Conservation (phyloP, 1,140 invertebrate genomes). For the Hermatobates lingyangjiaoensis region DNA sequence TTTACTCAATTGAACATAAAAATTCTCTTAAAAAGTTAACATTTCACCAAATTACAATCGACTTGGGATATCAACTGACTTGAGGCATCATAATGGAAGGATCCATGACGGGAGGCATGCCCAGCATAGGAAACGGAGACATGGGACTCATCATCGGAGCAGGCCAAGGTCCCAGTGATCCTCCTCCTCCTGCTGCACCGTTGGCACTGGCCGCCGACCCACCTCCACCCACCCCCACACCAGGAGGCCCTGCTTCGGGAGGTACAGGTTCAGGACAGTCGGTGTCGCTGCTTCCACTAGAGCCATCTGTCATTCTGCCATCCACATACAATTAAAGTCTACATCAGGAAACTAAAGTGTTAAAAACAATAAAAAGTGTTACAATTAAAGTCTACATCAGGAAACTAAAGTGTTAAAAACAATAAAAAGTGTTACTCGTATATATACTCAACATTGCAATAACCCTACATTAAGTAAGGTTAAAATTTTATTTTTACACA, state of each 20-base stretch:
- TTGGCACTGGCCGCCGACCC: not conserved
- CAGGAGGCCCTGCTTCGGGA: not conserved
- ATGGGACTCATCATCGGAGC: constrained; percentile 16
- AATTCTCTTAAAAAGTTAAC: too few relatives aligned
- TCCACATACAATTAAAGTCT: not conserved
- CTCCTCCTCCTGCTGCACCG: not conserved
- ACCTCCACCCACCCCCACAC: not conserved
- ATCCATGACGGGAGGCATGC: constrained; percentile 36
- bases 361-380: not conserved
- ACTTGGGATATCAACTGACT: too few relatives aligned
- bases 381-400: too few relatives aligned
- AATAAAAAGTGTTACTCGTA: not conserved
- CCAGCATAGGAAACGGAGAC: constrained; percentile 35
- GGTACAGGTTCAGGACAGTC: too few relatives aligned
- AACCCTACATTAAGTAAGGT: too few relatives aligned
- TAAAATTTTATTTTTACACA: too few relatives aligned
- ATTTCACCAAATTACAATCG: too few relatives aligned
- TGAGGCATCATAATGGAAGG: constrained; percentile 33
- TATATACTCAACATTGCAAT: too few relatives aligned
- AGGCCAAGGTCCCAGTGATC: not conserved
- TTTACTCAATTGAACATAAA: too few relatives aligned
- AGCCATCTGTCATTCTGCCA: not conserved
- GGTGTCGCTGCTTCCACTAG: not conserved
- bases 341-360: too few relatives aligned
- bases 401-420: constrained; percentile 17